A percentile compares a stretch with the other conserved stretches of the same genome.
These are phyloP conservation scores for Cololabis saira DNA, from an alignment of 2,113 vertebrate genomes.

Conservation along the genomic window DNA sequence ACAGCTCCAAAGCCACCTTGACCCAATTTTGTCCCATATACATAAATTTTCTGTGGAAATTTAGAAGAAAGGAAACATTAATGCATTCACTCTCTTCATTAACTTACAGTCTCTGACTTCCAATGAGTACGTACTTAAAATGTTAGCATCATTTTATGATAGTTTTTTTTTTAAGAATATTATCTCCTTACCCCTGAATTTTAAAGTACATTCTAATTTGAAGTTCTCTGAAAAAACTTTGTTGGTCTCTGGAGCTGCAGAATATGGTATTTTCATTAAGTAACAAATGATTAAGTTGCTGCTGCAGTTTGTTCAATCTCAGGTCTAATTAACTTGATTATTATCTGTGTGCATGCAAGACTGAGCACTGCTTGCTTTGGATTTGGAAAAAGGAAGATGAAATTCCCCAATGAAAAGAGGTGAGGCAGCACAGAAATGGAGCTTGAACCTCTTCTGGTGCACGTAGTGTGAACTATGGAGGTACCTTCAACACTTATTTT, in stretches of 20 bases:
- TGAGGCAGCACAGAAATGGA: slow-evolving; percentile 59
- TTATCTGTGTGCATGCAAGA: slow-evolving; percentile 83
- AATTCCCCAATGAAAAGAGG: slow-evolving; percentile 64
- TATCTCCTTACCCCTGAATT: slow-evolving; percentile 59
- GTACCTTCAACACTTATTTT: not conserved
- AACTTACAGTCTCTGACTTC: no score
- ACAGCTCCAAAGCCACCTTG: slow-evolving; percentile 87
- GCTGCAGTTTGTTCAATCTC: slow-evolving; percentile 83
- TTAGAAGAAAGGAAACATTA: slow-evolving; percentile 43
- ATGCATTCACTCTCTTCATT: slow-evolving; percentile 36
- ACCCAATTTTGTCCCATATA: slow-evolving; percentile 85
- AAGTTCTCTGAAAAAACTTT: slow-evolving; percentile 55
- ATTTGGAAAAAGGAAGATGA: slow-evolving; percentile 74
- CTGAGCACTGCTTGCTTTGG: slow-evolving; percentile 79
- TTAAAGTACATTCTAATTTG: slow-evolving; percentile 68
- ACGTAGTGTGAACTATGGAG: slow-evolving; percentile 38
- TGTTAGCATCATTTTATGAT: slow-evolving; percentile 24
- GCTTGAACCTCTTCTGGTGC: slow-evolving; percentile 54
- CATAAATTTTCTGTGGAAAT: slow-evolving; percentile 81
- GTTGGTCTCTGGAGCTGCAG: slow-evolving; percentile 71
- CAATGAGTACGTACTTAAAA: slow-evolving; percentile 8
- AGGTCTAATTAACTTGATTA: slow-evolving; percentile 87
- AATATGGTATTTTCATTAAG: slow-evolving; percentile 83
- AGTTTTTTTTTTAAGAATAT: slow-evolving; percentile 45
- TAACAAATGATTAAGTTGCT: slow-evolving; percentile 86